These are phyloP conservation scores for Notospermus geniculatus DNA, from an alignment of 1,140 invertebrate species.

Conservation along the genomic window DNA sequence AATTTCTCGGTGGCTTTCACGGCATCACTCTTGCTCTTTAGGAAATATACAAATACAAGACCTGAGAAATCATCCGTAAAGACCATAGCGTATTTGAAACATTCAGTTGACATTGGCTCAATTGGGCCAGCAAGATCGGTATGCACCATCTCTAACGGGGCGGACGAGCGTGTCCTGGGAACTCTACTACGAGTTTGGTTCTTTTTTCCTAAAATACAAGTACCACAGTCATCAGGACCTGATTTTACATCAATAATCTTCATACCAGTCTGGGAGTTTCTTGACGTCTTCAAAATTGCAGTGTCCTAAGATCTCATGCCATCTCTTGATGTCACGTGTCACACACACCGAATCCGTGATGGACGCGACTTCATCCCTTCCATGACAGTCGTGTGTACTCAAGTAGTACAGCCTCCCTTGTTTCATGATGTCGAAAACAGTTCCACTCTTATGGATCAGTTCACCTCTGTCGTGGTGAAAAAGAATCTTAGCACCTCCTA, in stretches of 20 bases:
- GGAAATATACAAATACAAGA: conserved; percentile 16
- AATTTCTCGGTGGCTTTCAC: conserved; percentile 11
- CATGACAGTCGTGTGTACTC: not conserved
- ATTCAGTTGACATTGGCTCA: conserved; percentile 14
- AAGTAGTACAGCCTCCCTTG: conserved; percentile 5
- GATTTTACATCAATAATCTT: conserved; percentile 1
- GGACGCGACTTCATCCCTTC: too few species aligned
- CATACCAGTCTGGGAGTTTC: conserved; percentile 3
- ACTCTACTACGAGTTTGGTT: not conserved
- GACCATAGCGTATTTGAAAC: conserved; percentile 18
- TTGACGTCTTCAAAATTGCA: conserved; percentile 8
- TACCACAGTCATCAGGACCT: conserved; percentile 2
- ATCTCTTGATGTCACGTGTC: not conserved
- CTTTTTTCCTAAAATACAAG: conserved; percentile 6
- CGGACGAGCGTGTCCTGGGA: not conserved
- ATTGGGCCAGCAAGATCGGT: conserved; percentile 20
- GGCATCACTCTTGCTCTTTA: conserved; percentile 19
- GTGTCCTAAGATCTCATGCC: conserved; percentile 12
- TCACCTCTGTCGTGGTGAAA: not conserved
- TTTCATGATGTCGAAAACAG: conserved; percentile 10
- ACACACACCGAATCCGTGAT: not conserved
- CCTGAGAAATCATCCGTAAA: conserved; percentile 21
- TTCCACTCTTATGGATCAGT: not conserved
- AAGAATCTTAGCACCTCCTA: conserved; percentile 7
- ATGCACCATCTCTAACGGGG: conserved; percentile 15